These are phyloP conservation scores for Pseudomyrmex sp. DNA, from an alignment of 1,140 invertebrate species.

Conservation along the genomic window DNA sequence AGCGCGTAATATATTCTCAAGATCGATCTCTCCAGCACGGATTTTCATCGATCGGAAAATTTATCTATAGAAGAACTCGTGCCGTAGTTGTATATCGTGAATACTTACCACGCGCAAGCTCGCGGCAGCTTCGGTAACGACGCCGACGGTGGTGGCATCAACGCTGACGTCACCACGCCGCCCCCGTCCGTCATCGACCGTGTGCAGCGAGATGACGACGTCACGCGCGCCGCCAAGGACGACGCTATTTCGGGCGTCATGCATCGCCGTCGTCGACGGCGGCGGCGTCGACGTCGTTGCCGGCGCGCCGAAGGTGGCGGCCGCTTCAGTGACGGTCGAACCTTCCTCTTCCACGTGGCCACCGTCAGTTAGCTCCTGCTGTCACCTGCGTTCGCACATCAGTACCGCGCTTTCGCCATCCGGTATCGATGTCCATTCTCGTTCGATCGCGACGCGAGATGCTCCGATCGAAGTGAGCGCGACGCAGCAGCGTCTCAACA, in stretches of 20 bases:
- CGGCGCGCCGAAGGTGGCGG: slow-evolving; percentile 67
- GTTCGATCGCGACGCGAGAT: slow-evolving; percentile 29
- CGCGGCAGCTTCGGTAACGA: slow-evolving; percentile 52
- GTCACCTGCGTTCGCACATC: slow-evolving; percentile 41
- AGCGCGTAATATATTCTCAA: background rate
- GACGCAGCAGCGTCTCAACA: slow-evolving; percentile 19
- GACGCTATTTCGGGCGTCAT: slow-evolving; percentile 79
- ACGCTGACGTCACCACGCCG: slow-evolving; percentile 81
- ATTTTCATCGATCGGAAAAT: slow-evolving; percentile 38
- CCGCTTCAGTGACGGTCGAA: slow-evolving; percentile 55
- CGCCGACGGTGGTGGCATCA: slow-evolving; percentile 54
- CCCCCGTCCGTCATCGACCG: slow-evolving; percentile 83
- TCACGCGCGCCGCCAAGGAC: slow-evolving; percentile 80
- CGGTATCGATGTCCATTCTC: slow-evolving; percentile 1
- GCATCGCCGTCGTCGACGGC: slow-evolving; percentile 69
- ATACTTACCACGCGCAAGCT: slow-evolving; percentile 60
- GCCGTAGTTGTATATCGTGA: background rate
- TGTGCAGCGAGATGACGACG: slow-evolving; percentile 77
- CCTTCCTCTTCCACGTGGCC: slow-evolving; percentile 60
- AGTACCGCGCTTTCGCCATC: slow-evolving; percentile 39
- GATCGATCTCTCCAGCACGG: background rate
- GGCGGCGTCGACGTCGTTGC: slow-evolving; percentile 67
- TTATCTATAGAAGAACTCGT: background rate
- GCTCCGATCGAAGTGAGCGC: slow-evolving; percentile 28
- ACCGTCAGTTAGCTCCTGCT: slow-evolving; percentile 32